Evolutionary conservation across 2,888 invertebrate species (phyloP).

Genomic region (Aethes cnicana): DNA sequence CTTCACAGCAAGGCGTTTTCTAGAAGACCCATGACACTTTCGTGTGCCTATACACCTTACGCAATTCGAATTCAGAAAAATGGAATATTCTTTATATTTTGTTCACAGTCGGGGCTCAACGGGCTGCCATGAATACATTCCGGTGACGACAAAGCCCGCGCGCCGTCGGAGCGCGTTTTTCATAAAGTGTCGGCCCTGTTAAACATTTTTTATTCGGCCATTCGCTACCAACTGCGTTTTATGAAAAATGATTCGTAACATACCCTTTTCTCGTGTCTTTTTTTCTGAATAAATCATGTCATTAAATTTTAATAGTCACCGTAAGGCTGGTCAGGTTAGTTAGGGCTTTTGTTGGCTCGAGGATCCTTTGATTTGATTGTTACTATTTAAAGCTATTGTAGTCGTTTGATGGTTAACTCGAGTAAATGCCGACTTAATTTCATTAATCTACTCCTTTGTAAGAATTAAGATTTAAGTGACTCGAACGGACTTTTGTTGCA

Average conservation of each 20-base stretch:
- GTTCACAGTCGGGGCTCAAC: constrained; percentile 76
- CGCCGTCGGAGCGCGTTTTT: constrained; percentile 73
- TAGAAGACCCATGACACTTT: constrained; percentile 46
- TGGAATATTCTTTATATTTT: constrained; percentile 78
- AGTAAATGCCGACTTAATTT: constrained; percentile 81
- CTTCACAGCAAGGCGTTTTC: no score
- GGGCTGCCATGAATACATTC: constrained; percentile 78
- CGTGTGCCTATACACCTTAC: constrained; percentile 51
- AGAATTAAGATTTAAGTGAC: constrained; percentile 82
- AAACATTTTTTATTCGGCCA: constrained; percentile 81
- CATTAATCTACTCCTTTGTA: constrained; percentile 81
- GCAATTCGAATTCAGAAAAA: constrained; percentile 78
- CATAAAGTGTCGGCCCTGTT: constrained; percentile 80
- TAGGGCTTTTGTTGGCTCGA: constrained; percentile 76
- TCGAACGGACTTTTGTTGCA: constrained; percentile 63
- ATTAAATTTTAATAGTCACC: constrained; percentile 83
- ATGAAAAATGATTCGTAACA: constrained; percentile 82
- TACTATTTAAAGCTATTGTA: constrained; percentile 77
- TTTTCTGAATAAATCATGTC: constrained; percentile 80
- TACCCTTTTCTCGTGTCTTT: constrained; percentile 78
- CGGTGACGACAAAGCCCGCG: constrained; percentile 77
- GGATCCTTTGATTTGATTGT: constrained; percentile 76
- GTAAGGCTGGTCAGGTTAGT: constrained; percentile 71
- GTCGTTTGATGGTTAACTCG: constrained; percentile 69
- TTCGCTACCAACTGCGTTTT: constrained; percentile 83